Evolutionary conservation across 2,888 invertebrate species (phyloP).

Genomic region (Ditula angustiorana): DNA sequence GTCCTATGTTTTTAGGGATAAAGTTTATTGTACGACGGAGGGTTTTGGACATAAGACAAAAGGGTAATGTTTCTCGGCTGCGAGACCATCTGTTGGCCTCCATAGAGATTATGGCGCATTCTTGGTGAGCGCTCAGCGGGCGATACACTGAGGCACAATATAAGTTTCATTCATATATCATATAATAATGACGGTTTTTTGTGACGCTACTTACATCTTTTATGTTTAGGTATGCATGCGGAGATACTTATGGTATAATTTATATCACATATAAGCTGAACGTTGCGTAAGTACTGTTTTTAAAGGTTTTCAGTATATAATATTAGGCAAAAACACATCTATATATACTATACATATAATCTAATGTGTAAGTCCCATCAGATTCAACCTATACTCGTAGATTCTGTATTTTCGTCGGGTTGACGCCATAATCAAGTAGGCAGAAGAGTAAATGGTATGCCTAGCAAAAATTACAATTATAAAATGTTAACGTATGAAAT

Average conservation of each 20-base stretch:
- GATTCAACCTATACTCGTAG: no score
- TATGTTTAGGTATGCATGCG: slow-evolving; percentile 14
- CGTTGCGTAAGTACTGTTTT: background rate
- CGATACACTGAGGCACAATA: slow-evolving; percentile 53
- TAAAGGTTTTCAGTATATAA: no score
- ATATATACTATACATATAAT: no score
- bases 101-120: slow-evolving; percentile 72
- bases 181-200: slow-evolving; percentile 30
- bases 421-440: no score
- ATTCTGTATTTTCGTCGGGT: no score
- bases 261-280: slow-evolving; percentile 15
- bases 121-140: slow-evolving; percentile 58
- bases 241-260: slow-evolving; percentile 28
- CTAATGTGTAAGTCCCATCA: no score
- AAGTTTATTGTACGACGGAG: slow-evolving; percentile 48
- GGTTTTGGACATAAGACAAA: slow-evolving; percentile 65
- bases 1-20: slow-evolving; percentile 47
- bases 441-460: no score
- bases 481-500: no score
- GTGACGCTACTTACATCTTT: slow-evolving; percentile 18
- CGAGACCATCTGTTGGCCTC: slow-evolving; percentile 77
- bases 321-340: no score
- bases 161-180: slow-evolving; percentile 37
- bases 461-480: no score
- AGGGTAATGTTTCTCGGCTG: slow-evolving; percentile 72